Conservation (phyloP, 1,140 invertebrate genomes). For the Sarcophaga bullata region DNA sequence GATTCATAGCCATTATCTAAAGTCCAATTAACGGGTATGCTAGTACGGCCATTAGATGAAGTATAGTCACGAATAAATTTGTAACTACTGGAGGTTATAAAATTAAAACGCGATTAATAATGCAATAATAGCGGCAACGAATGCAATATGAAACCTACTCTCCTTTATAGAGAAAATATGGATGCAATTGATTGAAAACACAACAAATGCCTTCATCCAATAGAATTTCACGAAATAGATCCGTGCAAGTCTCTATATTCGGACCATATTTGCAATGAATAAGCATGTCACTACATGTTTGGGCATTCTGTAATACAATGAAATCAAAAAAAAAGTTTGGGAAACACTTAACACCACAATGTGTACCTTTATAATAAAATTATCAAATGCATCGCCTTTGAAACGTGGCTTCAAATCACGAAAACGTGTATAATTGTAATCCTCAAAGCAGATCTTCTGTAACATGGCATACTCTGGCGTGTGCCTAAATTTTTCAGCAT, state of each 20-base stretch:
- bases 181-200: conserved; percentile 77
- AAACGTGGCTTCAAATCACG: conserved; percentile 41
- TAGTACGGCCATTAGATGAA: conserved; percentile 49
- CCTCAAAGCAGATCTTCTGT: conserved; percentile 55
- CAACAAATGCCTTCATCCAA: conserved; percentile 83
- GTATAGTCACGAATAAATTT: conserved; percentile 45
- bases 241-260: conserved; percentile 69
- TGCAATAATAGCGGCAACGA: no score
- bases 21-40: conserved; percentile 74
- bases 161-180: conserved; percentile 68
- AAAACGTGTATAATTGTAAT: conserved; percentile 49
- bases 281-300: conserved; percentile 28
- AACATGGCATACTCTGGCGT: conserved; percentile 52
- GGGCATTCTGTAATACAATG: conserved; percentile 27
- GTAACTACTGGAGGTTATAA: background rate
- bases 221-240: conserved; percentile 76
- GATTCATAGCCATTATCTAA: conserved; percentile 74
- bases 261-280: conserved; percentile 71
- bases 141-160: conserved; percentile 13
- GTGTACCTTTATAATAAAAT: conserved; percentile 49
- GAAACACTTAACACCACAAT: no score
- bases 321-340: background rate
- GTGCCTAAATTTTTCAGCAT: background rate
- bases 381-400: conserved; percentile 50
- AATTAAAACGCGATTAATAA: background rate